phyloP scores from a whole-genome alignment of 2,888 invertebrate species.

The Agonopterix arenella region DNA sequence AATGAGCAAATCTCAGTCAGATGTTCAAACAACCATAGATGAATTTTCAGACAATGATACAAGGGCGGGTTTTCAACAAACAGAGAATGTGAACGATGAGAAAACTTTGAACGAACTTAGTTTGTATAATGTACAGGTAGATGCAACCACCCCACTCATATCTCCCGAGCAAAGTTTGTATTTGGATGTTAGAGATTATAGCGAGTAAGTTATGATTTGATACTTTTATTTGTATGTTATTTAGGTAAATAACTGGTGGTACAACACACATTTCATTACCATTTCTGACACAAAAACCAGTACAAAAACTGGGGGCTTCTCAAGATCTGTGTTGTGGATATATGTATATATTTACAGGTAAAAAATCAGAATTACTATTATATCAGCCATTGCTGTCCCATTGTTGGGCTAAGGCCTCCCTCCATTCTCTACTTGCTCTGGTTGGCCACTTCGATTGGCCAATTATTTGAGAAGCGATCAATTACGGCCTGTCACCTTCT shows the following conservation, averaged over 20 bases:
- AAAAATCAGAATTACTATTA: no score
- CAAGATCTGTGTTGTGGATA: no score
- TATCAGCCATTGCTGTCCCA: no score
- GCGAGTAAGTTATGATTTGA: constrained; percentile 48
- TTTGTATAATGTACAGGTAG: constrained; percentile 62
- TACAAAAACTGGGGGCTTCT: no score
- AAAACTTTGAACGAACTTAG: constrained; percentile 66
- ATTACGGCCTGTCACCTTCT: no score
- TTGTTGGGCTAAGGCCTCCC: no score
- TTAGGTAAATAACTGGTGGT: neutral
- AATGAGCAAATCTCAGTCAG: constrained; percentile 21
- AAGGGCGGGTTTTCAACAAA: constrained; percentile 7
- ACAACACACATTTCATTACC: neutral
- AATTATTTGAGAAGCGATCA: no score
- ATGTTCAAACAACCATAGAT: constrained; percentile 4
- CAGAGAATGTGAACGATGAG: constrained; percentile 38
- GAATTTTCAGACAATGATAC: constrained; percentile 5
- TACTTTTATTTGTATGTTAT: neutral
- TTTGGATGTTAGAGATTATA: constrained; percentile 66
- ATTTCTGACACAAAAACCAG: no score
- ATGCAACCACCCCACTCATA: constrained; percentile 60
- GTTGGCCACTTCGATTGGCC: no score
- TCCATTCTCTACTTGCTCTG: no score
- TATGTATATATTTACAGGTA: no score
- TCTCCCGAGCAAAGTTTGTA: constrained; percentile 67